A percentile compares a stretch with the other conserved stretches of the same genome.
These are phyloP conservation scores for Mixornis gularis DNA, from an alignment of 2,113 vertebrate species.

Conservation along the genomic window DNA sequence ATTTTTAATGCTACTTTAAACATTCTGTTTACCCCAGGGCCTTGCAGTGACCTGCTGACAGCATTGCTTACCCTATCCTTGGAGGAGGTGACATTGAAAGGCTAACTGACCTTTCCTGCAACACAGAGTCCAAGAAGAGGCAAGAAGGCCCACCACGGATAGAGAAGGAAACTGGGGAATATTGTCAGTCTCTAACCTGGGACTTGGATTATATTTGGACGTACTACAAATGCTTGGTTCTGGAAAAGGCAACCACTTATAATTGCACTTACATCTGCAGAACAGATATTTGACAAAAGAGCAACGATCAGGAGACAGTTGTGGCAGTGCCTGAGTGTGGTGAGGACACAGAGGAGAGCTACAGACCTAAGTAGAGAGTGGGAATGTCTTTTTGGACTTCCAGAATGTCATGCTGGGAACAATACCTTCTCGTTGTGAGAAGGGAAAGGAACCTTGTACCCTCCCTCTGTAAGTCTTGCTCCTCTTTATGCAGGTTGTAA, in stretches of 20 bases:
- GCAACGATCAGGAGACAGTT: neutral
- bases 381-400: neutral
- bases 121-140: neutral
- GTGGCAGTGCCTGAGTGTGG: neutral
- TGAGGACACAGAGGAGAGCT: neutral
- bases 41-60: neutral
- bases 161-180: neutral
- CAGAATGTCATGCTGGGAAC: rapidly evolving
- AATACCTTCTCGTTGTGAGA: neutral
- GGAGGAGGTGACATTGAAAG: neutral
- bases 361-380: neutral
- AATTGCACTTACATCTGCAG: neutral
- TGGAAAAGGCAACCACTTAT: neutral
- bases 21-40: rapidly evolving
- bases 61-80: neutral
- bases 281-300: neutral
- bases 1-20: neutral
- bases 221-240: neutral
- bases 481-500: neutral
- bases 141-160: neutral
- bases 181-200: neutral
- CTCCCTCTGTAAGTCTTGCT: neutral
- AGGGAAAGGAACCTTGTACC: rapidly evolving
- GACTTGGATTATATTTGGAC: neutral
- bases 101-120: neutral